Evolutionary conservation across 2,113 vertebrate species (phyloP), one percentile per base, ranked within the genome.

Genomic region (Megaptera novaeangliae): DNA sequence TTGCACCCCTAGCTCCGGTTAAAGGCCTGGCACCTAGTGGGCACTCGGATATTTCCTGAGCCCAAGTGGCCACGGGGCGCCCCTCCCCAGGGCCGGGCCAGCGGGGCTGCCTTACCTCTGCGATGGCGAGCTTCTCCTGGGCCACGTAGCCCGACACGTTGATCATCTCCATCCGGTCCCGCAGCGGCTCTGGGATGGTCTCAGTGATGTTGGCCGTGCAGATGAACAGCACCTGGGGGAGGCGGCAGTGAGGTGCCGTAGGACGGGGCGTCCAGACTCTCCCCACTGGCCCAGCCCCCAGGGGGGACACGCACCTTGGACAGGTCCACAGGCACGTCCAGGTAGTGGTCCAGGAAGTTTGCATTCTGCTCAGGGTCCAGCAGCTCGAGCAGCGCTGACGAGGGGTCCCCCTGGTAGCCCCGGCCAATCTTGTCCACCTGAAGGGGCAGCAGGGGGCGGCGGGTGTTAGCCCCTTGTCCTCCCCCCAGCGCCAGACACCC

Each of bases 111-210:
- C 34, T 97, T 96, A 99, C 99, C 99, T 99, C 99, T 0, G 99
- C 99, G 1, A 99, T 99, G 31, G 99, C 99, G 78, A 99, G 98
- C 95, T 99, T 99, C 98, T 99, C 99, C 98, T 99, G 99, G 23
- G 99, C 99, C 66, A 99, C 99, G 0, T 99, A 99, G 98, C 99
- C 99, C 0, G 99, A 99, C 29, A 99, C 98, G 0, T 99, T 99
- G 96, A 99, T 99, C 99, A 99, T 99, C 98, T 99, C 99, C 99
- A 99, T 99, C n/a, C 99, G 98, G 97, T 99, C 99, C 94, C 99
- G 91, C 88, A 99, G 98, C 0, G 99, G 99, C 98, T 99, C 99
- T 0, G 99, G 99, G 98, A 99, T 99, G 96, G 99, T 99, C 96
- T 99, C 99, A 0, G 97, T 98, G 94, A 99, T 99, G 1, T 99